Percentiles rank a stretch among this genome's conserved stretches.
These are phyloP conservation scores for Agapostemon virescens DNA, from an alignment of 2,888 invertebrate genomes.

Conservation along the genomic window DNA sequence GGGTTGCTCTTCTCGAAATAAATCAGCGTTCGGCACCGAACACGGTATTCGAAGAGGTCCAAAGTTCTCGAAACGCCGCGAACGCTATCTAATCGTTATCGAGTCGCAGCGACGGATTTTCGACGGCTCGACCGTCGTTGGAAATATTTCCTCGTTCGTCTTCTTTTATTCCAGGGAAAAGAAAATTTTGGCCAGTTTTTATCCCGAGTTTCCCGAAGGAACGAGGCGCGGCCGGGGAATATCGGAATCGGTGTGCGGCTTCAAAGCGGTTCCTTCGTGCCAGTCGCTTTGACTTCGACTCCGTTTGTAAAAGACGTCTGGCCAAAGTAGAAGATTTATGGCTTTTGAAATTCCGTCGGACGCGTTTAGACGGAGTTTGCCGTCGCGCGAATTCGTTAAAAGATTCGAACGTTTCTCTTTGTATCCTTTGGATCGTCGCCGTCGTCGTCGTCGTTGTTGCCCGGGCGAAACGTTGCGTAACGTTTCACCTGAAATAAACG, in stretches of 20 bases:
- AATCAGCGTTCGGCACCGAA: no score
- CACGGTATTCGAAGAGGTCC: no score
- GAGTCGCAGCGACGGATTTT: neutral
- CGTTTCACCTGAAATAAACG: constrained; percentile 10
- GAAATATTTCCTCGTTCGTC: neutral
- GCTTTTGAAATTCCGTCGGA: constrained; percentile 53
- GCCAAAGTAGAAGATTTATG: constrained; percentile 53
- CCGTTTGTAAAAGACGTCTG: constrained; percentile 35
- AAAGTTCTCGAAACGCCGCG: no score
- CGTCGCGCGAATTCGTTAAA: constrained; percentile 28
- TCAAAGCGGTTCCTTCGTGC: constrained; percentile 56
- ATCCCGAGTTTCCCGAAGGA: neutral
- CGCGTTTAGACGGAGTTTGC: constrained; percentile 42
- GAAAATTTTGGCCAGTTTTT: neutral
- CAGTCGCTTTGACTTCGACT: constrained; percentile 1
- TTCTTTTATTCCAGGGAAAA: neutral
- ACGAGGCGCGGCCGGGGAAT: constrained; percentile 44
- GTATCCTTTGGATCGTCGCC: neutral
- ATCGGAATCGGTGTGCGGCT: constrained; percentile 44
- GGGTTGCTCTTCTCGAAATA: no score
- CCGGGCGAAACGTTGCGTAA: neutral
- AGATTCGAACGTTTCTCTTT: neutral
- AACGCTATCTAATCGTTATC: no score
- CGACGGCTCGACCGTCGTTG: neutral
- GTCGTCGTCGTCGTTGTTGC: neutral